These are phyloP conservation scores for Promerops cafer DNA, from an alignment of 2,113 vertebrate genomes.

Conservation along the genomic window DNA sequence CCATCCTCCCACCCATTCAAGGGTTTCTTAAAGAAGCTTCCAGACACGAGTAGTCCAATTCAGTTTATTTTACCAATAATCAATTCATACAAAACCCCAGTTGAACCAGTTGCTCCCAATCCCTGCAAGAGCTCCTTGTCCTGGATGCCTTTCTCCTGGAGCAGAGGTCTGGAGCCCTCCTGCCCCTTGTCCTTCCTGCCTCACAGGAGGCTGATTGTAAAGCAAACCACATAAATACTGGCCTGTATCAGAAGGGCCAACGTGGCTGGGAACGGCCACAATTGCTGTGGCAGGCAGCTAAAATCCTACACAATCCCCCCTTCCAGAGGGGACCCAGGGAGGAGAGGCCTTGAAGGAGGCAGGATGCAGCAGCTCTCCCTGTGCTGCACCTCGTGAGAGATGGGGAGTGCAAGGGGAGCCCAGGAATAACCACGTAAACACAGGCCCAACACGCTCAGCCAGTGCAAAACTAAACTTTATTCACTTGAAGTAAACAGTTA, in stretches of 20 bases:
- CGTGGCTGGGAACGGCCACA: rapidly evolving
- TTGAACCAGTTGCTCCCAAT: not conserved
- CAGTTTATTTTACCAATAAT: not conserved
- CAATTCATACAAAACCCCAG: not conserved
- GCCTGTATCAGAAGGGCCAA: rapidly evolving
- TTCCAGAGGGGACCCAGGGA: no score
- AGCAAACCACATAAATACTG: rapidly evolving
- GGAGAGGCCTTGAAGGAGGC: no score
- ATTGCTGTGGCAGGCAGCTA: not conserved
- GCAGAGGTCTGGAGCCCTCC: rapidly evolving
- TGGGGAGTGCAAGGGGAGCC: not conserved
- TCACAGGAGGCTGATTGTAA: not conserved
- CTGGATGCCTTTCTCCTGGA: not conserved
- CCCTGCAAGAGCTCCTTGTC: not conserved
- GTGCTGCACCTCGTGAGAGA: rapidly evolving
- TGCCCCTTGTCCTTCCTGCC: not conserved
- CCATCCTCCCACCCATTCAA: rapidly evolving
- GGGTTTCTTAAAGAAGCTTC: not conserved
- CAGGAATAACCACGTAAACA: not conserved
- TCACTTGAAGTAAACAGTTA: slow-evolving; percentile 40
- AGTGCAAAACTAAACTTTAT: slow-evolving; percentile 67
- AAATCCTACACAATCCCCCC: rapidly evolving
- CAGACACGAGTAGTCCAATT: rapidly evolving
- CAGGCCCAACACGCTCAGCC: not conserved
- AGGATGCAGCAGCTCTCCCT: no score